Conservation (phyloP, 2,113 vertebrate genomes). For the Microcebus lehilahytsara region DNA sequence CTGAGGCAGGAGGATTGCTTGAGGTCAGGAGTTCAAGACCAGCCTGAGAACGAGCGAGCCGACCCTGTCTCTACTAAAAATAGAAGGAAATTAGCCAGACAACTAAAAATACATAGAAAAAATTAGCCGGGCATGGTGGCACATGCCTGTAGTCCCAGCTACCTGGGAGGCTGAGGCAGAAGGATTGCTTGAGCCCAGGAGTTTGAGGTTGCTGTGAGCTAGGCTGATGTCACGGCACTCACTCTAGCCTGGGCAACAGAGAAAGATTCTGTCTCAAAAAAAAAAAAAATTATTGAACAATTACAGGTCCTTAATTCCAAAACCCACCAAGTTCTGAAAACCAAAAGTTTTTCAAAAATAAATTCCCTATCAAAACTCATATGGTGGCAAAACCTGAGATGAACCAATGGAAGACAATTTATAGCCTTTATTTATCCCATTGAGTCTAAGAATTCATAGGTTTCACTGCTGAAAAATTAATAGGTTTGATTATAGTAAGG, state of each 20-base stretch:
- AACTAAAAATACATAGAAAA: neutral
- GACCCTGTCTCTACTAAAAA: too few relatives aligned
- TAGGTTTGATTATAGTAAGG: neutral
- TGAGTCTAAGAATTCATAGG: neutral
- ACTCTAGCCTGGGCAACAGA: too few relatives aligned
- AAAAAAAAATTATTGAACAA: neutral
- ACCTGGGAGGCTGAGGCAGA: too few relatives aligned
- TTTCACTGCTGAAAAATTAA: neutral
- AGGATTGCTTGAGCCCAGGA: too few relatives aligned
- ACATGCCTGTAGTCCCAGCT: too few relatives aligned
- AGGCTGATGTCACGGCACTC: too few relatives aligned
- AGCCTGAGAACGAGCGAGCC: too few relatives aligned
- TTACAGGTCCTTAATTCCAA: neutral
- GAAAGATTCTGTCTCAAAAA: neutral
- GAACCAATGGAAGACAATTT: neutral
- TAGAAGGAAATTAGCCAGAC: too few relatives aligned
- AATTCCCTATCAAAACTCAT: constrained; percentile 12
- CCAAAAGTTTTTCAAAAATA: neutral
- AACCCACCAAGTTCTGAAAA: constrained; percentile 6
- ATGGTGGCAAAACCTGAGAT: neutral
- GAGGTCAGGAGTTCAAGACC: too few relatives aligned
- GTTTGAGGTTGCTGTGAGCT: too few relatives aligned
- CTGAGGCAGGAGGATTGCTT: too few relatives aligned
- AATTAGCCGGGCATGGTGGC: too few relatives aligned
- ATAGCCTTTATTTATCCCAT: neutral